Base-by-base conservation (phyloP, 2,797 vertebrate species). In the Telmatherina bonti region DNA sequence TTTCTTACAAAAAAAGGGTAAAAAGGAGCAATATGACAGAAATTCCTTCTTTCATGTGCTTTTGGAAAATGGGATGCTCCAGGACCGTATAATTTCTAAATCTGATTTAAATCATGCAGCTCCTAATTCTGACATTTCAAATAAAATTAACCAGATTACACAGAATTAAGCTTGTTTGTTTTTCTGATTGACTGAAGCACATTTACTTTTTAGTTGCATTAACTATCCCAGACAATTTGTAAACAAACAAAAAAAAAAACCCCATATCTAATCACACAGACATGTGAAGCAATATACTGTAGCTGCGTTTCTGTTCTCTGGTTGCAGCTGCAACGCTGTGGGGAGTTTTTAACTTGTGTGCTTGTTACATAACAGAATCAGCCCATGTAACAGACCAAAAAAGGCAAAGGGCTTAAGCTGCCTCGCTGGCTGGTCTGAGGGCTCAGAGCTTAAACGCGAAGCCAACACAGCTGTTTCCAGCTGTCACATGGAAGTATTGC, bases 331-430 rank as follows among this genome's bases (percentile, higher is more conserved):
- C 73, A 82, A 79, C 0, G 72, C 84, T 76, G 69, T 52, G 69
- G 82, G 86, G 84, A 85, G 69, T 85, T 85, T 87, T 88, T 60
- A 88, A 82, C 84, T 79, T 84, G 78, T 79, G 70, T 29, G 68
- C 31, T 45, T 58, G 59, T 93, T 93, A 89, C 78, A 43, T 92
- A 93, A 93, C 83, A 36, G 76, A 79, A 81, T 91, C 83, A 86
- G 88, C 62, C 74, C 60, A 69, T 81, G 86, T 85, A 88, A 88
- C 77, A 76, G 78, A 85, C 81, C 85, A 84, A 90, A 89, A 92
- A 87, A 90, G 89, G 86, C 85, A 83, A 89, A 88, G 74, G 79
- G 86, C 84, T 92, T 91, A 91, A 89, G 72, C 88, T 80, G 85
- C 59, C 22, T 59, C 5, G 29, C 84, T 80, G 81, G 62, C 73